Conservation (phyloP, 1,140 invertebrate species). For the Heliothis subflexa region DNA sequence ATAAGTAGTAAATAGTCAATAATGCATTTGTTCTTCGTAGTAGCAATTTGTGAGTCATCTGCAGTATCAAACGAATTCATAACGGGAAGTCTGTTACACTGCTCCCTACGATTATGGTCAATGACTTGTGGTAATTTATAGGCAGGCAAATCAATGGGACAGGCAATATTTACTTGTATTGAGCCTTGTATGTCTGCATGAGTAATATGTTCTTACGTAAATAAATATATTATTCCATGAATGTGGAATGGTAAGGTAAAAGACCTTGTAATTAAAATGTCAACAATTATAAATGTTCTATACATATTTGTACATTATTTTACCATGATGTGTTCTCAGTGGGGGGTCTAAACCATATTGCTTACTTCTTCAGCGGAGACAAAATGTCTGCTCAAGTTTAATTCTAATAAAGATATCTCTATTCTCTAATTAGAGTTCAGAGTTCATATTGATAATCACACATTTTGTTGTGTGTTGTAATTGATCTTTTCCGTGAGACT, state of each 20-base stretch:
- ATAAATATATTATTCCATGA: slow-evolving; percentile 13
- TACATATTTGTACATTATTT: neutral
- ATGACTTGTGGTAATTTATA: slow-evolving; percentile 68
- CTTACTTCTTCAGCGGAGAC: neutral
- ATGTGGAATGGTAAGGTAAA: slow-evolving; percentile 38
- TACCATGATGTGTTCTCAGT: slow-evolving; percentile 3
- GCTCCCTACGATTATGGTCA: slow-evolving; percentile 67
- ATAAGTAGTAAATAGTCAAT: neutral
- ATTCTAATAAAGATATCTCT: neutral
- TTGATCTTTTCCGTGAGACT: neutral
- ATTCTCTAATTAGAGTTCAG: slow-evolving; percentile 8
- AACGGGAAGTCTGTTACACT: slow-evolving; percentile 74
- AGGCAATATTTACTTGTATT: slow-evolving; percentile 25
- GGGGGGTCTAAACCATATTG: slow-evolving; percentile 14
- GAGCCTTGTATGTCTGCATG: neutral
- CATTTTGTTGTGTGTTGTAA: slow-evolving; percentile 4
- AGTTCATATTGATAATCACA: slow-evolving; percentile 8
- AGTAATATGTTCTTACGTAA: slow-evolving; percentile 10
- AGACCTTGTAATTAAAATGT: slow-evolving; percentile 64
- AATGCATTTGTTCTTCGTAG: slow-evolving; percentile 46
- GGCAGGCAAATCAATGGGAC: slow-evolving; percentile 54
- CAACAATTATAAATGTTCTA: slow-evolving; percentile 11
- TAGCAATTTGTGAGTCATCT: slow-evolving; percentile 73
- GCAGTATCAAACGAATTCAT: slow-evolving; percentile 65
- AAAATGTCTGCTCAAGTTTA: neutral